Evolutionary conservation across 2,113 vertebrate species (phyloP).

Genomic region (Oreochromis spilurus): DNA sequence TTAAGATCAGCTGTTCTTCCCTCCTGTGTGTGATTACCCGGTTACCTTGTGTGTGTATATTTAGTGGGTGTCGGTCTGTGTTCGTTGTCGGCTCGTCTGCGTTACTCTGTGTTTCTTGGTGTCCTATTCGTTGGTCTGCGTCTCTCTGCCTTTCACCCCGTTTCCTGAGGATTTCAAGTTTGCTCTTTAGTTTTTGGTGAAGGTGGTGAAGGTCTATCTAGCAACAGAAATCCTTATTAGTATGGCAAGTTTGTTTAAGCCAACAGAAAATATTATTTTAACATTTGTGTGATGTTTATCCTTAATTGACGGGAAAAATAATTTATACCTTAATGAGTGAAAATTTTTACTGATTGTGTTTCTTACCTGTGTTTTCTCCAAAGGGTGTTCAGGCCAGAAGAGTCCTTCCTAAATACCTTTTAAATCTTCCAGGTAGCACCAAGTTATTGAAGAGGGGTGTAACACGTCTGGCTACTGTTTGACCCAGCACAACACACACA

Average conservation of each 20-base stretch:
- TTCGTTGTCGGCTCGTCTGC: too few species aligned
- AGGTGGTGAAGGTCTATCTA: background rate
- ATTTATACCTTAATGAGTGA: background rate
- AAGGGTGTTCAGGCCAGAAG: background rate
- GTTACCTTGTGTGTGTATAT: too few species aligned
- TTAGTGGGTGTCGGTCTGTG: too few species aligned
- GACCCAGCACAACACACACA: background rate
- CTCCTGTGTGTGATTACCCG: too few species aligned
- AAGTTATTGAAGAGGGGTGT: background rate
- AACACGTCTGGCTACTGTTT: accelerated
- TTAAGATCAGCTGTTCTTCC: too few species aligned
- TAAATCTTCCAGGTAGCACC: background rate
- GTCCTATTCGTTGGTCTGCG: too few species aligned
- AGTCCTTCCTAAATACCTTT: background rate
- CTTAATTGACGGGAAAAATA: accelerated
- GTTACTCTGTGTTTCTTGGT: too few species aligned
- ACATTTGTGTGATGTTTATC: background rate
- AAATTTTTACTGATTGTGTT: background rate
- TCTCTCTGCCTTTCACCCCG: too few species aligned
- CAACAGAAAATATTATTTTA: background rate
- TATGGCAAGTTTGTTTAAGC: background rate
- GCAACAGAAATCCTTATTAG: background rate
- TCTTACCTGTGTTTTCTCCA: background rate
- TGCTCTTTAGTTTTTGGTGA: too few species aligned
- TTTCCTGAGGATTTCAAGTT: too few species aligned